Evolutionary conservation across 2,113 vertebrate species (phyloP).

Genomic region (Ondatra zibethicus): DNA sequence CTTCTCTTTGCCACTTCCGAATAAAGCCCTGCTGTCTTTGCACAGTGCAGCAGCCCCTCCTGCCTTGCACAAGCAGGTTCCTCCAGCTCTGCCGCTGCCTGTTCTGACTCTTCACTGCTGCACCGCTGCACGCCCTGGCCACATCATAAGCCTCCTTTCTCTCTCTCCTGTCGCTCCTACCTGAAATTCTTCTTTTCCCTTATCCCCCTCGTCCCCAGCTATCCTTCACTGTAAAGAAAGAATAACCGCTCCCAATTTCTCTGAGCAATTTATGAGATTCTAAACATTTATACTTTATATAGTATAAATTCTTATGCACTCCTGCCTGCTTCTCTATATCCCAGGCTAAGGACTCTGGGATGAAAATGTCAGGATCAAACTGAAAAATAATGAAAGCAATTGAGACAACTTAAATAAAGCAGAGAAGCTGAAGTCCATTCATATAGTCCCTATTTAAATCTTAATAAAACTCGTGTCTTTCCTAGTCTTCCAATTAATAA

Average conservation of each 20-base stretch:
- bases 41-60: neutral
- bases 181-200: neutral
- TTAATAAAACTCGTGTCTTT: neutral
- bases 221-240: neutral
- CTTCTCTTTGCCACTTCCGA: neutral
- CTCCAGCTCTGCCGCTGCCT: neutral
- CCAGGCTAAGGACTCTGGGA: neutral
- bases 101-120: neutral
- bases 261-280: neutral
- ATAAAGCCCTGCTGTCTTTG: neutral
- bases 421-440: neutral
- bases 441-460: neutral
- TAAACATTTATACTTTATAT: neutral
- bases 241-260: neutral
- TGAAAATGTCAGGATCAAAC: constrained; percentile 25
- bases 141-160: neutral
- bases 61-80: neutral
- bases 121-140: neutral
- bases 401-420: neutral
- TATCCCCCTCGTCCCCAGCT: neutral
- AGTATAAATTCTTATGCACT: neutral
- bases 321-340: constrained; percentile 1
- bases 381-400: neutral
- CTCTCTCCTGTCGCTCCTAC: neutral
- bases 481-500: neutral